Evolutionary conservation across 2,888 invertebrate genomes (phyloP).

Genomic region (Ceratothoa steindachneri): DNA sequence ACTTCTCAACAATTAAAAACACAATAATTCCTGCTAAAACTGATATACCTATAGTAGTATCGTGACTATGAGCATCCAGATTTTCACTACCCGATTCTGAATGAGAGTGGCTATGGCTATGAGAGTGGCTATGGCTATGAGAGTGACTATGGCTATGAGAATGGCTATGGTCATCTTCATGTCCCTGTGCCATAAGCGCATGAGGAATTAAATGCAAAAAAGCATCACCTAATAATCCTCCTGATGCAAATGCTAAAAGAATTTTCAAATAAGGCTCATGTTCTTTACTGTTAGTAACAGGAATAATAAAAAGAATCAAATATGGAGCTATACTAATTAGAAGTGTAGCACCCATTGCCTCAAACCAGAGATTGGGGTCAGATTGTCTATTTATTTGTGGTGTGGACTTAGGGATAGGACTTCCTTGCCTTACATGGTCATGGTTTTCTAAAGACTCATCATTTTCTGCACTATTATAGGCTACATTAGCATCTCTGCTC

Average conservation of each 20-base stretch:
- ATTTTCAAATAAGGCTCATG: constrained; percentile 84
- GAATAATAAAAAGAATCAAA: constrained; percentile 85
- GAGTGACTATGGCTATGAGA: constrained; percentile 58
- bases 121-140: constrained; percentile 52
- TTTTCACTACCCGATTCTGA: too few relatives aligned
- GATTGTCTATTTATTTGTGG: too few relatives aligned
- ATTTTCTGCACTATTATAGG: constrained; percentile 5
- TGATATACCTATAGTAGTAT: constrained; percentile 88
- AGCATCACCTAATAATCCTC: constrained; percentile 94
- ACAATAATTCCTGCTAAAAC: constrained; percentile 88
- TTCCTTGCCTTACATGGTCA: neutral
- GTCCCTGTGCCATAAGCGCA: constrained; percentile 63
- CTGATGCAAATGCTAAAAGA: constrained; percentile 86
- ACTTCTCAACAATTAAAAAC: constrained; percentile 89
- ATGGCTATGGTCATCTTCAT: constrained; percentile 45
- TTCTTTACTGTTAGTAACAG: constrained; percentile 77
- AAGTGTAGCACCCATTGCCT: constrained; percentile 83
- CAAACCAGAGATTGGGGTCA: constrained; percentile 62
- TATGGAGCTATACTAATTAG: constrained; percentile 94
- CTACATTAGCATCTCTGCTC: constrained; percentile 38
- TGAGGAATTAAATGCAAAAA: constrained; percentile 98
- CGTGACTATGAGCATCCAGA: too few relatives aligned
- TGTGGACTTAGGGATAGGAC: neutral
- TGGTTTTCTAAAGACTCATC: too few relatives aligned
- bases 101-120: too few relatives aligned